Evolutionary conservation across 2,888 invertebrate species (phyloP), one percentile per base, ranked within the genome.

Genomic region (Rotaria sp.): DNA sequence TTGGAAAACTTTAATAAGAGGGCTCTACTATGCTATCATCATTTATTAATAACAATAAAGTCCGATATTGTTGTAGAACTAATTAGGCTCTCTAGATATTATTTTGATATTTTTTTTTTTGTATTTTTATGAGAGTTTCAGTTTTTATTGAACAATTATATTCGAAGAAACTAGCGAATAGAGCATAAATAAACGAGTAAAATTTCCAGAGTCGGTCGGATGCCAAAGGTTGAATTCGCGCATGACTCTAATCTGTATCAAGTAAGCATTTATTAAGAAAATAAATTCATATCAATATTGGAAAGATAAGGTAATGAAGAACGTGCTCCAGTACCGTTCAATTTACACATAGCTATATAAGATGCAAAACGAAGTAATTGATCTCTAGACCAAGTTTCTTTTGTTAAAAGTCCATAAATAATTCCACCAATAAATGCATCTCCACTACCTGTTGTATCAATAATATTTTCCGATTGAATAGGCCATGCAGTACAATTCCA

Each of bases 381-480:
- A 45, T 80, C 45, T 45, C 26, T 80, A 26, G 80, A 80, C 41
- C 80, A 45, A 1, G 21, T 3, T 21, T 38, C 35, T 35, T 80
- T 80, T 80, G 4, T 26, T 45, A 80, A 80, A n/a, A 80, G 24
- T n/a, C 45, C 41, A 80, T 45, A 80, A 45, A 80, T 41, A 26
- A 80, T 80, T 15, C 80, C 80, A 45, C 80, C 80, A n/a, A 80
- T 80, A 45, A 80, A 80, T 80, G 80, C 41, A 80, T 80, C 80
- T 13, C 80, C 80, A 45, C 45, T n/a, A 15, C 80, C 80, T n/a
- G 80, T 80, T 13, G 80, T 80, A 45, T 80, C 80, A 2, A 80
- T 80, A n/a, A 45, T 80, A 45, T 80, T 45, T 45, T 80, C 8
- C 3, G 3, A n/a, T 45, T 41, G 1, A 45, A 80, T 45, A 45